Evolutionary conservation across 2,797 vertebrate genomes (phyloP).

Genomic region (Aeoliscus strigatus): DNA sequence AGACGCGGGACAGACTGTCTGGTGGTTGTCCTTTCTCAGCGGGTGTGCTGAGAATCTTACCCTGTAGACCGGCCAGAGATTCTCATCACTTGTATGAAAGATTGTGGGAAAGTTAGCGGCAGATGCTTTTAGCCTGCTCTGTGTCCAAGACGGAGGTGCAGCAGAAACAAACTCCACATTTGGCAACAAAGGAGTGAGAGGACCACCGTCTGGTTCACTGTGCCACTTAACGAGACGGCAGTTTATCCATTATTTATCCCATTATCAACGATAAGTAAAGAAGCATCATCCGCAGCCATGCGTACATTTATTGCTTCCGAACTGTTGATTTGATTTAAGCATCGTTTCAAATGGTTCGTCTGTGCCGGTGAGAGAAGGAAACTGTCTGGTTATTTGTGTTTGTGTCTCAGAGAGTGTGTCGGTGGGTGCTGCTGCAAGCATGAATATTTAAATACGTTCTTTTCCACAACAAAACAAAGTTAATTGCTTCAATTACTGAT

Average conservation of each 20-base stretch:
- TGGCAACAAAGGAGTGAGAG: slow-evolving; percentile 53
- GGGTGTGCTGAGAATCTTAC: slow-evolving; percentile 27
- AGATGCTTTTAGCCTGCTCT: slow-evolving; percentile 37
- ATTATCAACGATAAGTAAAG: too few species aligned
- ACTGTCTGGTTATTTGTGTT: not conserved
- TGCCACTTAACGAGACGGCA: slow-evolving; percentile 27
- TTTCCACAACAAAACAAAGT: slow-evolving; percentile 64
- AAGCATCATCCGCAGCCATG: slow-evolving; percentile 3
- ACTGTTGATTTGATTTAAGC: too few species aligned
- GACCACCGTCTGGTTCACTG: slow-evolving; percentile 50
- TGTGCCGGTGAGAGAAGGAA: too few species aligned
- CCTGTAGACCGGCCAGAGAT: slow-evolving; percentile 27
- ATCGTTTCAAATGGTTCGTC: too few species aligned
- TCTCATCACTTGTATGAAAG: slow-evolving; percentile 38
- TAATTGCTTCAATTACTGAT: slow-evolving; percentile 68
- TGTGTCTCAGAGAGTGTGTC: not conserved
- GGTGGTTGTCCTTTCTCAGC: slow-evolving; percentile 15
- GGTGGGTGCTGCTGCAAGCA: slow-evolving; percentile 18
- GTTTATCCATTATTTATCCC: slow-evolving; percentile 27
- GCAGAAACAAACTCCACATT: slow-evolving; percentile 43
- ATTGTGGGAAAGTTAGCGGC: slow-evolving; percentile 32
- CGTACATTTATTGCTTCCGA: not conserved
- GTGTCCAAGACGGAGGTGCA: slow-evolving; percentile 41
- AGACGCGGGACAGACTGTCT: slow-evolving; percentile 1
- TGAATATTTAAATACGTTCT: slow-evolving; percentile 50